Percentiles rank a stretch among this genome's conserved stretches.
phyloP scores from a whole-genome alignment of 2,113 vertebrate genomes.

The Rutilus rutilus region DNA sequence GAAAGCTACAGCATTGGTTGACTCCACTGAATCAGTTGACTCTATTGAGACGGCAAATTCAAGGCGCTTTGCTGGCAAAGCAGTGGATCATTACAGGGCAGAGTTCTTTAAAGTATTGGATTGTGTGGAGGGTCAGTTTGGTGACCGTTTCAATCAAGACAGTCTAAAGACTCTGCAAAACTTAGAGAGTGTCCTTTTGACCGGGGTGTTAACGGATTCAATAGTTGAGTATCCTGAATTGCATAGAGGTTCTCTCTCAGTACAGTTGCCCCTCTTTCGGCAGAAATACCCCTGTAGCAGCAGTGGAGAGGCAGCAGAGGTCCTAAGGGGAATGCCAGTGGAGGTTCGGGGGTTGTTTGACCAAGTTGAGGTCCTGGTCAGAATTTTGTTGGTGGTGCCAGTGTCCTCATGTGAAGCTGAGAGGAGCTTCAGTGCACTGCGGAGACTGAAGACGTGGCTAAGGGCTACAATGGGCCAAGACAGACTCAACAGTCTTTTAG shows the following conservation, averaged over 20 bases:
- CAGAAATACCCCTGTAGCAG: too few species aligned
- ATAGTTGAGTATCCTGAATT: constrained; percentile 21
- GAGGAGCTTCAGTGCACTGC: too few species aligned
- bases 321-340: constrained; percentile 25
- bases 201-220: background rate
- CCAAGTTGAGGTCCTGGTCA: constrained; percentile 28
- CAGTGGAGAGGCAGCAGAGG: too few species aligned
- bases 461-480: too few species aligned
- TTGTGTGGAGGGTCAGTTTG: constrained; percentile 29
- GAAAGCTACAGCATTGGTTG: constrained; percentile 35
- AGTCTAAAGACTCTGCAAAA: background rate
- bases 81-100: constrained; percentile 26
- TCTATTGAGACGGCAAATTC: constrained; percentile 31
- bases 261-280: constrained; percentile 32
- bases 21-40: background rate
- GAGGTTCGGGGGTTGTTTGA: constrained; percentile 30
- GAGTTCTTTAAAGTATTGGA: constrained; percentile 27
- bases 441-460: too few species aligned
- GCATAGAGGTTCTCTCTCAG: background rate
- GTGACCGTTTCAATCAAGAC: constrained; percentile 33
- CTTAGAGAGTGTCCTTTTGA: background rate
- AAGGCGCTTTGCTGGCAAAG: constrained; percentile 43
- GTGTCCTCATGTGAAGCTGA: too few species aligned
- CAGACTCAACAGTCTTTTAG: too few species aligned
- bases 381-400: too few species aligned